Base-by-base conservation (phyloP, 1,140 invertebrate species). In the Drosophila busckii region DNA sequence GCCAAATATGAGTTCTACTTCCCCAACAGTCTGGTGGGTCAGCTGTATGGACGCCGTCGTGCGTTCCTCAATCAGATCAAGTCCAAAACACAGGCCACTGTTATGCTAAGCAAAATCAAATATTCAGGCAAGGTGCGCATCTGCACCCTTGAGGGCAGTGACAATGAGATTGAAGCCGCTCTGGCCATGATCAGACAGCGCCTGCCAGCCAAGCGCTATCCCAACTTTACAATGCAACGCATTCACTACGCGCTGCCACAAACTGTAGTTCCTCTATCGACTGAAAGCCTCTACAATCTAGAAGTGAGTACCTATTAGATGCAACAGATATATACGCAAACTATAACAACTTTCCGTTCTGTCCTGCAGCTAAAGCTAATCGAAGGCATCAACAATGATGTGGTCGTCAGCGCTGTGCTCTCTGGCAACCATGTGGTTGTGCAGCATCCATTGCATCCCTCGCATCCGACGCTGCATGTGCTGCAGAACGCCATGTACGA, bases 401-500 rank as follows among this genome's bases (percentile, higher is more conserved):
- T 98, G 1, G 91, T 94, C 34, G 90, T 99, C 32, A 96, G 94
- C 69, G 93, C 93, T 63, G 91, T 97, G 59, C 91, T 97, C 4
- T 92, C 92, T 65, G 93, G 95, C 10, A 93, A 93, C 40, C 94
- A 97, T 83, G 89, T 87, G 65, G 99, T 99, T 88, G 89, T 99
- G 17, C 97, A 99, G 84, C 93, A 97, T 85, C 96, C 95, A 8
- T 93, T 95, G 31, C 97, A 99, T 89, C 96, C 97, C 0, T 93
- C 96, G 0, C 97, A 94, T 89, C 92, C 93, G 1, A 92, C 92
- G 8, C 89, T 99, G 34, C 91, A 92, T 61, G 88, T 92, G 34
- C 89, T 98, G 23, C 94, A 95, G 80, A 89, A 92, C 23, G 90
- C 89, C 56, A 93, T 96, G 91, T 92, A 91, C 60, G 88, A 89